phyloP scores from a whole-genome alignment of 1,140 invertebrate genomes.

The Bilobella aurantiaca region DNA sequence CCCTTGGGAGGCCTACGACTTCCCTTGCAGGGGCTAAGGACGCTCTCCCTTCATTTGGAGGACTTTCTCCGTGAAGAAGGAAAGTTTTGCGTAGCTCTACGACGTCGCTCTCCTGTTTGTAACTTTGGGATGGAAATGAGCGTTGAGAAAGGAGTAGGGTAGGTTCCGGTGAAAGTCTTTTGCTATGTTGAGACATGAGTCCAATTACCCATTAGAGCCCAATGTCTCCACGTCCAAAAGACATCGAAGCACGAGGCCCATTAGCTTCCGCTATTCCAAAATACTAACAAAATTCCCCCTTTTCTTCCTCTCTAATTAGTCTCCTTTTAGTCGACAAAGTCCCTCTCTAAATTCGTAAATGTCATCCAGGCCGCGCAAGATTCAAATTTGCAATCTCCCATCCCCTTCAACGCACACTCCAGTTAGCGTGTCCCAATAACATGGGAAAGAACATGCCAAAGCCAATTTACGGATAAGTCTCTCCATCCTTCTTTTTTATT shows the following conservation, averaged over 20 bases:
- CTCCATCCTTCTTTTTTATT: too few relatives aligned
- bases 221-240: not conserved
- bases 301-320: not conserved
- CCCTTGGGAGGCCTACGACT: too few relatives aligned
- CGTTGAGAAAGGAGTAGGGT: not conserved
- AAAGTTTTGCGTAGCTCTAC: not conserved
- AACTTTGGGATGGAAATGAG: not conserved
- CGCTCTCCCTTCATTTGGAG: too few relatives aligned
- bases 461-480: too few relatives aligned
- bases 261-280: not conserved
- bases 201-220: conserved; percentile 4
- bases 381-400: too few relatives aligned
- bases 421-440: too few relatives aligned
- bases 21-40: too few relatives aligned
- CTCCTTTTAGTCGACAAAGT: not conserved
- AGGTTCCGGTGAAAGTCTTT: not conserved
- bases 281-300: not conserved
- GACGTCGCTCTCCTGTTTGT: not conserved
- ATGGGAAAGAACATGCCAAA: too few relatives aligned
- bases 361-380: not conserved
- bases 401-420: too few relatives aligned
- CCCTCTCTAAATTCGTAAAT: not conserved
- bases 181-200: not conserved
- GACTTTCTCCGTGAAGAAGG: not conserved
- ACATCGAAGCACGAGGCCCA: not conserved